Evolutionary conservation across 2,888 invertebrate genomes (phyloP).

Genomic region (Choreutis nemorana): DNA sequence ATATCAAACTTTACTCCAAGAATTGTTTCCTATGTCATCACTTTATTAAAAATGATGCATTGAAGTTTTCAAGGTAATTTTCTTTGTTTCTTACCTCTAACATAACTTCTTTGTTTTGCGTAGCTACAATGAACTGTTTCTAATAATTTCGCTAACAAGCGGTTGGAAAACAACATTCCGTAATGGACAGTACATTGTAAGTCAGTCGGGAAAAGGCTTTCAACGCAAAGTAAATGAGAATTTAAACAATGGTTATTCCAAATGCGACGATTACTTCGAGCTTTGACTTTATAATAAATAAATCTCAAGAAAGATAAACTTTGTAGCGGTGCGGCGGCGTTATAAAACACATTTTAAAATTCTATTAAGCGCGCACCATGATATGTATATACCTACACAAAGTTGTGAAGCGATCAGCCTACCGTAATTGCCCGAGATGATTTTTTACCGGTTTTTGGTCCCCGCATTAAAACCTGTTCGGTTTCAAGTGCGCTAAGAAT

Average conservation of each 20-base stretch:
- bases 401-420: slow-evolving; percentile 43
- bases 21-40: slow-evolving; percentile 2
- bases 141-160: slow-evolving; percentile 48
- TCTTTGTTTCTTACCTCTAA: slow-evolving; percentile 47
- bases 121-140: slow-evolving; percentile 46
- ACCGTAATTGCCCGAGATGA: slow-evolving; percentile 54
- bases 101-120: too few species aligned
- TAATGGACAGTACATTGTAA: slow-evolving; percentile 33
- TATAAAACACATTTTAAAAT: slow-evolving; percentile 15
- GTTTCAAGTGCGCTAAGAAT: slow-evolving; percentile 46
- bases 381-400: slow-evolving; percentile 19
- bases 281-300: too few species aligned
- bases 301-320: too few species aligned
- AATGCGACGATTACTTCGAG: too few species aligned
- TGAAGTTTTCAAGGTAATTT: too few species aligned
- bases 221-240: slow-evolving; percentile 24
- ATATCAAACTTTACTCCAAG: neutral
- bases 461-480: slow-evolving; percentile 55
- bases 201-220: slow-evolving; percentile 15
- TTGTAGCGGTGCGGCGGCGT: too few species aligned
- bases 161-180: slow-evolving; percentile 24
- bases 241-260: slow-evolving; percentile 7
- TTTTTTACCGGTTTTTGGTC: slow-evolving; percentile 57
- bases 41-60: too few species aligned
- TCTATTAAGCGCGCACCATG: slow-evolving; percentile 24